Base-by-base conservation (phyloP, 2,888 invertebrate genomes). In the Drosophila conformis region DNA sequence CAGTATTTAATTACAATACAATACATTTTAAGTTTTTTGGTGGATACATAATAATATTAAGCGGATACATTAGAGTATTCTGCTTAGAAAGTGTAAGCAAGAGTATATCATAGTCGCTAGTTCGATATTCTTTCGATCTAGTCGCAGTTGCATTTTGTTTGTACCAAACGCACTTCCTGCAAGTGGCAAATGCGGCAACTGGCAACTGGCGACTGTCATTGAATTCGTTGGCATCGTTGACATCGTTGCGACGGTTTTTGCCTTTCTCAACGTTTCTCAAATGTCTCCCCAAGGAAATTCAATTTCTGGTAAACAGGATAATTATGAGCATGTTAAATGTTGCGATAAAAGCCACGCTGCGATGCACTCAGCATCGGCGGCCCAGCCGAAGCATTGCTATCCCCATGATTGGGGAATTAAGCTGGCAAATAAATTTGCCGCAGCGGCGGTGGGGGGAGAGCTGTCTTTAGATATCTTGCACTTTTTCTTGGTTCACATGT, bases 251-350 rank as follows among this genome's bases (percentile, higher is more conserved):
- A 35, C 18, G 64, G 48, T 53, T 68, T 67, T 70, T 64, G 59
- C 71, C 49, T 73, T 56, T 42, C 60, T 65, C 67, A 66, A 64
- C 71, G 68, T 62, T 80, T 21, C 65, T 66, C 63, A 66, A 72
- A 80, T 69, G 72, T 67, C 56, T 76, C 87, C 80, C 82, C 76
- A 66, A 88, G 90, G 90, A 88, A 88, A 88, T 88, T 88, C 90
- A 88, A 88, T 88, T 88, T 88, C 90, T 89, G 81, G 88, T 88
- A 88, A 88, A 88, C 88, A 88, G 88, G 88, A 88, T 88, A 88
- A 88, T 88, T 90, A 88, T 90, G 88, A 90, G 83, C 90, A 83
- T 85, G 88, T 89, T 90, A 89, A 88, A 90, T 88, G 90, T 90
- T 80, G 87, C 88, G 88, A 90, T 90, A 88, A 88, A 90, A 89